Evolutionary conservation across 2,113 vertebrate species (phyloP), one percentile per base, ranked within the genome.

Genomic region (Cichladusa arquata): DNA sequence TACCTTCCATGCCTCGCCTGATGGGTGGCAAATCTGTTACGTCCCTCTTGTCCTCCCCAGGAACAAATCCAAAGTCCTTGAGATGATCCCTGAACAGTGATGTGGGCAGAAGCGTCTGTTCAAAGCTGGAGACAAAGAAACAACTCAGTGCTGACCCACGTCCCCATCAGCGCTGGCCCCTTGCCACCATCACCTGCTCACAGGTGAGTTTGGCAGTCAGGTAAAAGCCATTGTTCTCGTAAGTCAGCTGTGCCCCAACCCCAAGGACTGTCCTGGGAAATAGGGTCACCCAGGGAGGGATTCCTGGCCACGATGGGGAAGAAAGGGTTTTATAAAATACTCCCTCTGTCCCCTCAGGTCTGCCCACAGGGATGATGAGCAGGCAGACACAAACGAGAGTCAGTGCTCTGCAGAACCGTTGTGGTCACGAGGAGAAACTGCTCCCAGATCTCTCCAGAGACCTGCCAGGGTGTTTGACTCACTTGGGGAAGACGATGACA

Each of bases 361-460:
- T 19, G 31, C 31, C 31, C 20, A 4, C 40, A 28, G 48, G 26
- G 22, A 9, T 14, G 48, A 11, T 0, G 0, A 31, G 8, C 38
- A 61, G 13, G 5, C 29, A 60, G 62, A 9, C 29, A 65, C 20
- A 19, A 5, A 11, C 0, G 1, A 31, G n/a, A 22, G 47, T 6
- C 62, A 26, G 34, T 9, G 47, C n/a, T 23, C 53, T 22, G 29
- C 60, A 51, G 45, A 10, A 12, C 13, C n/a, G 18, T 0, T 34
- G 20, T 65, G 34, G 10, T 5, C 13, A 12, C 1, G 23, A 51
- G 44, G 36, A 66, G 8, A 58, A 66, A 14, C 77, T 48, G 29
- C n/a, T 22, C 24, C 53, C 47, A 53, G 36, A 3, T 8, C 5
- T 36, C 53, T 33, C 3, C 60, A 33, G 45, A 29, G 53, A 19